A percentile compares a stretch with the other conserved stretches of the same genome.
Conservation (phyloP, 2,888 invertebrate species). For the Fabriciana adippe region DNA sequence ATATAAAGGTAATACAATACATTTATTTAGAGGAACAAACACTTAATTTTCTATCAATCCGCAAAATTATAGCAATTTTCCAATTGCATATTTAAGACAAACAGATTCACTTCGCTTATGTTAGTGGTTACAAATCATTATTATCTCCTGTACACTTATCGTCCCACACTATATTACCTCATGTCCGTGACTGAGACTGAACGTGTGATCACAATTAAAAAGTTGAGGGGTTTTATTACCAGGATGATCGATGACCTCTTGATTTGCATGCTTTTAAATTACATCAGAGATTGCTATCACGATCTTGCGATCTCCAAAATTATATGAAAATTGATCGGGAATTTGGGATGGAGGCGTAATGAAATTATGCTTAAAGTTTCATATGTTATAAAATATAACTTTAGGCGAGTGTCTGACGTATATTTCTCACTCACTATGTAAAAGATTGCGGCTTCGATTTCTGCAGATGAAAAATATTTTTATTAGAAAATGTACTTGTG, state of each 20-base stretch:
- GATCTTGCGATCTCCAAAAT: slow-evolving; percentile 18
- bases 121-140: neutral
- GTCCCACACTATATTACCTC: neutral
- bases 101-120: neutral
- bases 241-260: slow-evolving; percentile 43
- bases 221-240: slow-evolving; percentile 38
- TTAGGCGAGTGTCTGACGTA: too few species aligned
- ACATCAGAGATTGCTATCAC: slow-evolving; percentile 32
- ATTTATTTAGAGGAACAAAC: too few species aligned
- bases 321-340: slow-evolving; percentile 19
- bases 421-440: too few species aligned
- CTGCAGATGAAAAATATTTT: too few species aligned
- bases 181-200: slow-evolving; percentile 11
- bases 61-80: neutral
- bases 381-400: too few species aligned
- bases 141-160: slow-evolving; percentile 1
- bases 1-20: too few species aligned
- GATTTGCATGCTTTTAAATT: slow-evolving; percentile 43
- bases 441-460: too few species aligned
- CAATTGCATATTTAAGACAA: neutral
- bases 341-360: slow-evolving; percentile 10
- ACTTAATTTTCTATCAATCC: neutral
- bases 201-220: slow-evolving; percentile 29
- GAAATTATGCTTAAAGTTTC: slow-evolving; percentile 18
- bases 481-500: too few species aligned